Conservation (phyloP, 2,888 invertebrate genomes). For the Copidosoma aretas region DNA sequence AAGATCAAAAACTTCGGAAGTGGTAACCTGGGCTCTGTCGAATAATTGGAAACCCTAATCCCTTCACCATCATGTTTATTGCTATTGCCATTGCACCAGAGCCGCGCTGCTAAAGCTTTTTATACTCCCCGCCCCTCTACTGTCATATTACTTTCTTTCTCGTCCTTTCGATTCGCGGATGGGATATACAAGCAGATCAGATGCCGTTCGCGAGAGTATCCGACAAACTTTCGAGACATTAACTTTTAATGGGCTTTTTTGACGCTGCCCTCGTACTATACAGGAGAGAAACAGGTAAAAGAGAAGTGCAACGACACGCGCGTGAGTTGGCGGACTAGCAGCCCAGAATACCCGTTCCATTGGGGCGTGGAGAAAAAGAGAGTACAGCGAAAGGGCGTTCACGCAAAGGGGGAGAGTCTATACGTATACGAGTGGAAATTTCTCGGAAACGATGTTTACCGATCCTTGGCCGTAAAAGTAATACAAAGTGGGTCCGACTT, state of each 20-base stretch:
- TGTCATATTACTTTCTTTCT: not conserved
- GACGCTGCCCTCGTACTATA: not conserved
- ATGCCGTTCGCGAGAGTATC: not conserved
- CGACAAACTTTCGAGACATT: conserved; percentile 17
- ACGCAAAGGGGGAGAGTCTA: conserved; percentile 6
- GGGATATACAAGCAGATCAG: conserved; percentile 3
- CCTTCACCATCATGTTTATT: conserved; percentile 34
- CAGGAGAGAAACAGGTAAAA: not conserved
- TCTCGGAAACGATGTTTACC: conserved; percentile 11
- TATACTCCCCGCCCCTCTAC: not conserved
- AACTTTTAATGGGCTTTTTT: conserved; percentile 28
- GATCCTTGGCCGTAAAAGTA: not conserved
- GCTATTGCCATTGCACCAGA: too few species aligned
- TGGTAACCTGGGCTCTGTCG: conserved; percentile 25
- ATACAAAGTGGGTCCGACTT: too few species aligned
- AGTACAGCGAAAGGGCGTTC: conserved; percentile 27
- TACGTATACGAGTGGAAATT: conserved; percentile 11
- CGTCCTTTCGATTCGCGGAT: conserved; percentile 15
- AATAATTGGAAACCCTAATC: conserved; percentile 38
- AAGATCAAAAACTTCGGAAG: conserved; percentile 38
- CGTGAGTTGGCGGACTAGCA: too few species aligned
- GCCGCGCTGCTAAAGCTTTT: not conserved
- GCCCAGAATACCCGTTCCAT: conserved; percentile 3
- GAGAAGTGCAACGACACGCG: not conserved
- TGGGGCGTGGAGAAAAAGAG: not conserved